These are phyloP conservation scores for Amphipoea lucens DNA, from an alignment of 2,888 invertebrate genomes.

Conservation along the genomic window DNA sequence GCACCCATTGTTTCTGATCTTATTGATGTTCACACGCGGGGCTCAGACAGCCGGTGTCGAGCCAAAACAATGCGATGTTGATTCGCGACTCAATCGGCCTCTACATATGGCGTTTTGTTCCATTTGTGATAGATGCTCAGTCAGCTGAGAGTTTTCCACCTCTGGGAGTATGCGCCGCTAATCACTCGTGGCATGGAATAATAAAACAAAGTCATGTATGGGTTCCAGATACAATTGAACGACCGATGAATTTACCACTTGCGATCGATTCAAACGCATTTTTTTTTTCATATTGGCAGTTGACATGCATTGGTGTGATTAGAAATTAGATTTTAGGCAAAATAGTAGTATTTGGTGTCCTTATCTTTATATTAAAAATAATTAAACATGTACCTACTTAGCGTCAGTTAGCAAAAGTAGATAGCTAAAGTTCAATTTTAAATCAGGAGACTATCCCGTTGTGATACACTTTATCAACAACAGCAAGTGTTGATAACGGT, in stretches of 20 bases:
- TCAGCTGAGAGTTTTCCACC: conserved; percentile 66
- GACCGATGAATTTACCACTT: neutral
- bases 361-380: neutral
- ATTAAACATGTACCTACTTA: neutral
- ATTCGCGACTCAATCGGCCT: conserved; percentile 66
- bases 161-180: conserved; percentile 56
- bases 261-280: neutral
- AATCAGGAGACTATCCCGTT: neutral
- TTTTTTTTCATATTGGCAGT: neutral
- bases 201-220: conserved; percentile 54
- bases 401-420: neutral
- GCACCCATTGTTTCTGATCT: conserved; percentile 79
- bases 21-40: conserved; percentile 73
- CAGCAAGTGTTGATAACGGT: neutral
- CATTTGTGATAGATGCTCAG: conserved; percentile 64
- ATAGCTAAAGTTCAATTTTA: too few relatives aligned
- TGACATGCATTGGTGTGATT: neutral
- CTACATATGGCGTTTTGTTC: conserved; percentile 72
- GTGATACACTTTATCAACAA: neutral
- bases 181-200: conserved; percentile 58
- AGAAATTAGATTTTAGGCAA: too few relatives aligned
- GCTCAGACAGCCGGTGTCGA: conserved; percentile 68
- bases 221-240: conserved; percentile 15
- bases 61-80: conserved; percentile 68
- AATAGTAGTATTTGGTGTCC: neutral